These are phyloP conservation scores for Philaenus spumarius DNA, from an alignment of 1,140 invertebrate species.

Conservation along the genomic window DNA sequence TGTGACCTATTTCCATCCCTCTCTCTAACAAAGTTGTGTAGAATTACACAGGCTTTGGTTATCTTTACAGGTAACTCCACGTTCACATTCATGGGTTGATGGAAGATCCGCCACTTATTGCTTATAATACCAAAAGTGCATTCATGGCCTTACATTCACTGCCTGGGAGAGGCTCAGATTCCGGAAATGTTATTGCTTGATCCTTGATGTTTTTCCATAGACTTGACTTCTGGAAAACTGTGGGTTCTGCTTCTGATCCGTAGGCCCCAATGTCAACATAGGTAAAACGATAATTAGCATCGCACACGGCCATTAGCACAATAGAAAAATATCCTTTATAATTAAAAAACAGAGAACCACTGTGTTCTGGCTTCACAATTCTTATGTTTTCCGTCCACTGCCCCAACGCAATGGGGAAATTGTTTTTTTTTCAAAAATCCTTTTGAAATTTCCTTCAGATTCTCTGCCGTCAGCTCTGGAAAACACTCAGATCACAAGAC, in stretches of 20 bases:
- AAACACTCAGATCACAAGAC: neutral
- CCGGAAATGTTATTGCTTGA: no score
- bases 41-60: conserved; percentile 24
- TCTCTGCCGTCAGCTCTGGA: neutral
- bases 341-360: no score
- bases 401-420: no score
- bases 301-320: no score
- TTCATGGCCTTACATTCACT: no score
- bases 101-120: conserved; percentile 26
- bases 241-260: no score
- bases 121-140: conserved; percentile 40
- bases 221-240: no score
- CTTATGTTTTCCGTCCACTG: conserved; percentile 20
- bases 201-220: no score
- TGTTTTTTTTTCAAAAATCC: conserved; percentile 1
- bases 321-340: no score
- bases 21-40: conserved; percentile 23
- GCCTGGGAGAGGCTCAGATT: no score
- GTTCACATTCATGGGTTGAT: conserved; percentile 25
- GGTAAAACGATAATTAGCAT: no score
- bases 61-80: conserved; percentile 25
- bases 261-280: no score
- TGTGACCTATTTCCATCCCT: conserved; percentile 18
- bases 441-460: neutral
- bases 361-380: conserved; percentile 1